These are phyloP conservation scores for Otolemur garnettii DNA, from an alignment of 2,113 vertebrate genomes.

Conservation along the genomic window DNA sequence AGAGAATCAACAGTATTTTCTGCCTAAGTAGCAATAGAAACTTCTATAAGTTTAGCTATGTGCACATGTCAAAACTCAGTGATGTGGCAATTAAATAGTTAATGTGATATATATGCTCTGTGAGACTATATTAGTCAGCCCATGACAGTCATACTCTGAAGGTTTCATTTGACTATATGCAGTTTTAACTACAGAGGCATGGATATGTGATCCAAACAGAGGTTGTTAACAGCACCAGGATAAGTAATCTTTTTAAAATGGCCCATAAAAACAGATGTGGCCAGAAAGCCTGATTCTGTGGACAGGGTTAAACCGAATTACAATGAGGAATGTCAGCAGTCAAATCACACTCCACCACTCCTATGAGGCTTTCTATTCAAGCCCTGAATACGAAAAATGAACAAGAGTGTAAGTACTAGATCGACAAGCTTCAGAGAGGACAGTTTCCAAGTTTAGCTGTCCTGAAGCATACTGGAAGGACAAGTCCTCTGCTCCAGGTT, in stretches of 20 bases:
- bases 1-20: constrained; percentile 8
- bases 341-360: not conserved
- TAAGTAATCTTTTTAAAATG: constrained; percentile 53
- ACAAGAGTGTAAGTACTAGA: not conserved
- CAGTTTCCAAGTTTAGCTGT: not conserved
- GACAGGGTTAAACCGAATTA: constrained; percentile 46
- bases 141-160: not conserved
- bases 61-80: not conserved
- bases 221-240: not conserved
- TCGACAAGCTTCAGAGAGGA: constrained; percentile 49
- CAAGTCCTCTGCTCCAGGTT: not conserved
- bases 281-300: not conserved
- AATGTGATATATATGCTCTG: not conserved
- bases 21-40: constrained; percentile 26
- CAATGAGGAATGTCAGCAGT: constrained; percentile 33
- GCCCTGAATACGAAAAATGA: constrained; percentile 8
- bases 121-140: not conserved
- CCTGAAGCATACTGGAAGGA: not conserved
- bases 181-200: not conserved
- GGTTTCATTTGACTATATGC: constrained; percentile 33
- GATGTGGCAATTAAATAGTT: not conserved
- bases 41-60: constrained; percentile 31
- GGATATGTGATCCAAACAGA: not conserved
- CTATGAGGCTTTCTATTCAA: not conserved
- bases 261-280: not conserved